These are phyloP conservation scores for Aradophagus sp. DNA, from an alignment of 1,140 invertebrate genomes.

Conservation along the genomic window DNA sequence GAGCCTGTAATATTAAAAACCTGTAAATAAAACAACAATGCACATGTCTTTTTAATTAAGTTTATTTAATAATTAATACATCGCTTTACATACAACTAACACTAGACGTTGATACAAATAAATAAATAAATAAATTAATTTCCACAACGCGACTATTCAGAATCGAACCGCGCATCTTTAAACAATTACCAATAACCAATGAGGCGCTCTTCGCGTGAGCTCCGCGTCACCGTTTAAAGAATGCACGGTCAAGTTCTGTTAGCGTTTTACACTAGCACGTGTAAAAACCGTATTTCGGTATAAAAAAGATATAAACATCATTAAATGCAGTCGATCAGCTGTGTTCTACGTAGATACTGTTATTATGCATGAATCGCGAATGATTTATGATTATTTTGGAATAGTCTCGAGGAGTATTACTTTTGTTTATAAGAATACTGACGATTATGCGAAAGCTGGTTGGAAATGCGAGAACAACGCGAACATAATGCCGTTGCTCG, in stretches of 20 bases:
- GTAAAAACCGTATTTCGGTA: conserved; percentile 32
- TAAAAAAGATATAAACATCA: conserved; percentile 52
- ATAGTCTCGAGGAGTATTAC: conserved; percentile 23
- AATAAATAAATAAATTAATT: conserved; percentile 58
- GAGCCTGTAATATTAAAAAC: too few relatives aligned
- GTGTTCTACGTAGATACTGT: conserved; percentile 15
- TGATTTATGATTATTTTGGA: conserved; percentile 20
- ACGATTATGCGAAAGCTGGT: conserved; percentile 39
- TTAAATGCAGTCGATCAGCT: conserved; percentile 44
- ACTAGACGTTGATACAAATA: conserved; percentile 44
- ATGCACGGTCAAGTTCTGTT: conserved; percentile 57
- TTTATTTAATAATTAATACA: too few relatives aligned
- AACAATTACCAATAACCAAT: conserved; percentile 24
- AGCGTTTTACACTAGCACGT: conserved; percentile 28
- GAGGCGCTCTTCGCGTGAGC: conserved; percentile 7
- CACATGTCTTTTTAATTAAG: too few relatives aligned
- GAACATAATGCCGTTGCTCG: too few relatives aligned
- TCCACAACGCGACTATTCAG: conserved; percentile 41
- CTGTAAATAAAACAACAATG: too few relatives aligned
- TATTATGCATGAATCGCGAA: conserved; percentile 30
- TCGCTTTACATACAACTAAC: conserved; percentile 43
- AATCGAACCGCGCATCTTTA: conserved; percentile 60
- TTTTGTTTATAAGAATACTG: conserved; percentile 38
- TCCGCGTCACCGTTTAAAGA: conserved; percentile 42
- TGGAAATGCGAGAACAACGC: conserved; percentile 25